Evolutionary conservation across 2,113 vertebrate species (phyloP), one percentile per base, ranked within the genome.

Genomic region (Turdus rufiventris): DNA sequence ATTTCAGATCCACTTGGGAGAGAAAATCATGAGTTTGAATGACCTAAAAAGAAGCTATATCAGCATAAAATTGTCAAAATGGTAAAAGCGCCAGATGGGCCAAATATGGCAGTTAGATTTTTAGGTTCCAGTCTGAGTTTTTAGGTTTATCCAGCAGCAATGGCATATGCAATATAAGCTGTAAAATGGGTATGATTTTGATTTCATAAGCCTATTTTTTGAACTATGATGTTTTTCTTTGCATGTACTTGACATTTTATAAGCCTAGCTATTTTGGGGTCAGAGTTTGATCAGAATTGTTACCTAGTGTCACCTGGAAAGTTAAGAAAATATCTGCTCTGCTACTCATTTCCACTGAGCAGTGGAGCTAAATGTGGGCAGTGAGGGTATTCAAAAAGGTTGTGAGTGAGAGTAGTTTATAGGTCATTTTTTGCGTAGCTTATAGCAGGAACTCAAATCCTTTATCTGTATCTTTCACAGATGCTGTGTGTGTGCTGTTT

Each of bases 1-100:
- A 96, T 96, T 94, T 98, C 97, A 95, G 97, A 98, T 94, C 57
- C 94, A 77, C 33, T 47, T 56, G 90, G 68, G 82, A 95, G 25
- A 92, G 19, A 96, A 94, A 94, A 92, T 81, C 18, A 26, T 61
- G 25, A 7, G 36, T 76, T 81, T 93, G 71, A 75, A 70, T 66
- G 87, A 75, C 42, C 89, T 95, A 29, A 95, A 93, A 94, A 60
- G 60, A 92, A 92, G 63, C 58, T 83, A 91, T 74, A 95, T 96
- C 92, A 84, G 79, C 84, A 96, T 63, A 96, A 95, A 85, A 87
- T 77, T 91, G 79, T 96, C 83, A 87, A 73, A 86, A 83, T 51
- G 58, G 89, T 96, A 74, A 87, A 97, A 93, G 53, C 34, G 20
- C 43, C 89, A 96, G 73, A 91, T 93, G 88, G 57, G 53, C 31